phyloP scores from a whole-genome alignment of 2,113 vertebrate genomes.

The Eudyptes chrysolophus region DNA sequence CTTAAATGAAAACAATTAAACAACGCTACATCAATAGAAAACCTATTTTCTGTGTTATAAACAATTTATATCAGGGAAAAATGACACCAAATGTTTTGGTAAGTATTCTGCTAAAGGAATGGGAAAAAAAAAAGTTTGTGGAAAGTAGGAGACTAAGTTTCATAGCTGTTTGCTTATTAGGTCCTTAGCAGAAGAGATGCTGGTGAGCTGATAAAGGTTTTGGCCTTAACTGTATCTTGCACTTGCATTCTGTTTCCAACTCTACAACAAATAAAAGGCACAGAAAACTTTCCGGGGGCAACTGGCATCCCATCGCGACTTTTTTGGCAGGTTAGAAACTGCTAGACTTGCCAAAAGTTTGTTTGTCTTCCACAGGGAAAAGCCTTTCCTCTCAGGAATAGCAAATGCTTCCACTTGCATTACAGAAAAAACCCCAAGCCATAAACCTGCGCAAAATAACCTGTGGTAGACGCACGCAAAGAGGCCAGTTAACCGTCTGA shows the following conservation, averaged over 20 bases:
- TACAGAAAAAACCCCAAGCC: background rate
- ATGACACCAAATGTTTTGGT: background rate
- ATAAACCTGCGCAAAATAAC: background rate
- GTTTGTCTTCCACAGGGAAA: background rate
- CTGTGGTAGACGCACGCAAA: accelerated
- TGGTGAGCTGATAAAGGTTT: background rate
- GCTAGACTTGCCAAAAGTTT: background rate
- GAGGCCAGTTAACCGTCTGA: background rate
- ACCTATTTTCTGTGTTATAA: background rate
- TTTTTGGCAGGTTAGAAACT: background rate
- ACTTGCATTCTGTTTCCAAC: background rate
- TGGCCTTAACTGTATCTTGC: background rate
- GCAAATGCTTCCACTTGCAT: background rate
- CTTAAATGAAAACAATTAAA: background rate
- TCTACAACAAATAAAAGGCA: background rate
- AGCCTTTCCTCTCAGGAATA: background rate
- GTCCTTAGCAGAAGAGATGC: background rate
- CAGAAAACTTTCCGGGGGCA: background rate
- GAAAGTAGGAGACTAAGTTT: background rate
- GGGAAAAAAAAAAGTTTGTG: background rate
- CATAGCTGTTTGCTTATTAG: background rate
- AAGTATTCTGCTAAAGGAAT: background rate
- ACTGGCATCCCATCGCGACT: background rate
- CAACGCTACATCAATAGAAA: background rate
- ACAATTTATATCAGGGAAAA: background rate